These are phyloP conservation scores for Tiliacea aurago DNA, from an alignment of 2,888 invertebrate genomes.

Conservation along the genomic window DNA sequence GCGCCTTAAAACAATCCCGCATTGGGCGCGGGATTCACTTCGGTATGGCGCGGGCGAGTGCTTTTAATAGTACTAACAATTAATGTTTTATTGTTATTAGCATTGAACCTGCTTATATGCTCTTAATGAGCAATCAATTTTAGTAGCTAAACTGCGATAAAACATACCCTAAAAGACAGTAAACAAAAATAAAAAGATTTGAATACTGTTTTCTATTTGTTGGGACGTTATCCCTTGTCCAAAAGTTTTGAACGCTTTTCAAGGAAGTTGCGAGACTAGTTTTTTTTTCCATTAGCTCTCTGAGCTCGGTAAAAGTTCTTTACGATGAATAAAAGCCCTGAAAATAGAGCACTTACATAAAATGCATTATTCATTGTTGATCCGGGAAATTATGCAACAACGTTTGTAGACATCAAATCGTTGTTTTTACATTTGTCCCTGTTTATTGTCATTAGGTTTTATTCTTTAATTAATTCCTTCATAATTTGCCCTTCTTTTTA, in stretches of 20 bases:
- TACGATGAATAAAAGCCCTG: conserved; percentile 16
- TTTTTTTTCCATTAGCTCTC: conserved; percentile 26
- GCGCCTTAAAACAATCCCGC: not conserved
- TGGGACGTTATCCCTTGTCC: conserved; percentile 7
- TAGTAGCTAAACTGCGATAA: not conserved
- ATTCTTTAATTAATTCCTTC: conserved; percentile 1
- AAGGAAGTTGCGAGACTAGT: conserved; percentile 32
- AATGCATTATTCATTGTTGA: conserved; percentile 42
- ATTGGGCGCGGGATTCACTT: not conserved
- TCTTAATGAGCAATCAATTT: not conserved
- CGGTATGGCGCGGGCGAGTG: not conserved
- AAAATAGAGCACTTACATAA: conserved; percentile 20
- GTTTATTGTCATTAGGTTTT: not conserved
- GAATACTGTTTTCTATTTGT: conserved; percentile 23
- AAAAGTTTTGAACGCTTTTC: conserved; percentile 34
- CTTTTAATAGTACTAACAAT: not conserved
- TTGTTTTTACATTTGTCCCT: conserved; percentile 2
- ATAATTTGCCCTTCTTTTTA: not conserved
- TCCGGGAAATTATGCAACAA: not conserved
- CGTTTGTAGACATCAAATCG: not conserved
- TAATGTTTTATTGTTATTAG: not conserved
- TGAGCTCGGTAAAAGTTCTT: conserved; percentile 23
- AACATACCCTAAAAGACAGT: not conserved
- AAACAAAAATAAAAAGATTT: conserved; percentile 16
- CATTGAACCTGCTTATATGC: not conserved